phyloP scores from a whole-genome alignment of 2,113 vertebrate species.

The Axis porcinus region DNA sequence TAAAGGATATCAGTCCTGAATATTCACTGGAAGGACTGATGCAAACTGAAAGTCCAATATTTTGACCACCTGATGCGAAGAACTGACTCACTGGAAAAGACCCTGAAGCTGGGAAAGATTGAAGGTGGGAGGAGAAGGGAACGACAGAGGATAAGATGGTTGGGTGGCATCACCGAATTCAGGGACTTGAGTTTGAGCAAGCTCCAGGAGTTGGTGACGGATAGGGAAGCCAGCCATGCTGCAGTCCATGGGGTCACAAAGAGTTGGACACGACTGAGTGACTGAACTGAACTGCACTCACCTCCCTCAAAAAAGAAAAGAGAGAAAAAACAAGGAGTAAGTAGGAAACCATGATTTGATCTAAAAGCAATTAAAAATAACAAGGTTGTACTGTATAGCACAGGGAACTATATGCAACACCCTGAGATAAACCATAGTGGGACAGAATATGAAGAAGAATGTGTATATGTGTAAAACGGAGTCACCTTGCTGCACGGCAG shows the following conservation, averaged over 20 bases:
- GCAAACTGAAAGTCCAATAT: background rate
- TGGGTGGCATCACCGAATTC: background rate
- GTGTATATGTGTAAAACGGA: background rate
- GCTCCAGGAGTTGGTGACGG: background rate
- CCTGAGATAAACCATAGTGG: background rate
- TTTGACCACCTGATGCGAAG: background rate
- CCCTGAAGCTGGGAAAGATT: background rate
- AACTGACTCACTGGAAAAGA: background rate
- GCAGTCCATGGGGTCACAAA: background rate
- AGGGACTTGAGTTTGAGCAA: background rate
- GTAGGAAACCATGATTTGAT: background rate
- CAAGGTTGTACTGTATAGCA: background rate
- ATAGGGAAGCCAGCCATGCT: background rate
- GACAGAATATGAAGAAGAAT: background rate
- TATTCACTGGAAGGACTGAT: background rate
- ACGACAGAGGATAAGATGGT: background rate
- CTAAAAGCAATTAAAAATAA: background rate
- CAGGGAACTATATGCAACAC: background rate
- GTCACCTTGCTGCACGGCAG: background rate
- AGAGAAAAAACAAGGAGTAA: background rate
- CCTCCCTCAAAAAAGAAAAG: background rate
- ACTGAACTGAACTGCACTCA: background rate
- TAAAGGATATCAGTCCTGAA: background rate
- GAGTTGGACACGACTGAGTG: background rate
- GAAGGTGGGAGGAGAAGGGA: background rate